Conservation (phyloP, 2,888 invertebrate species). For the Pinctada fucata region DNA sequence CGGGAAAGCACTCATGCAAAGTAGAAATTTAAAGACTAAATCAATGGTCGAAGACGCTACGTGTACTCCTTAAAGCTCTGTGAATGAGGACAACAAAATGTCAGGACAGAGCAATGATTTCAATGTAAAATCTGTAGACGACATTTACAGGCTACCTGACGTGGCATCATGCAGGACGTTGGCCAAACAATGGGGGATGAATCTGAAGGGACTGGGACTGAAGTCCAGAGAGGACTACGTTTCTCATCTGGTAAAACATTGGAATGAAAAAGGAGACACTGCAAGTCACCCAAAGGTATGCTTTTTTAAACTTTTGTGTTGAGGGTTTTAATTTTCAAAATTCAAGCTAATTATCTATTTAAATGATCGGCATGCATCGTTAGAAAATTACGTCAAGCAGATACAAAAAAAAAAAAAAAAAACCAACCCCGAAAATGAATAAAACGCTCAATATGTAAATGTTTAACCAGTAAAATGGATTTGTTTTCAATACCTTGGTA, state of each 20-base stretch:
- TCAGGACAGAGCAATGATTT: background rate
- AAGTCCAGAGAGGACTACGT: conserved; percentile 19
- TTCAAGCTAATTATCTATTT: too few species aligned
- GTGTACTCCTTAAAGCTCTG: too few species aligned
- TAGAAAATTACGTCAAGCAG: too few species aligned
- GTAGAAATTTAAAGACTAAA: too few species aligned
- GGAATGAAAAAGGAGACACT: background rate
- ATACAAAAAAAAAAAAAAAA: too few species aligned
- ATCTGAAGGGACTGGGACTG: conserved; percentile 15
- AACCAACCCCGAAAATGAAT: too few species aligned
- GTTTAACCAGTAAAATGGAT: too few species aligned
- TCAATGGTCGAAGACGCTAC: too few species aligned
- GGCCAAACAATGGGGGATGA: conserved; percentile 31
- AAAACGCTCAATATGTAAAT: too few species aligned
- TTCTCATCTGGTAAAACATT: background rate
- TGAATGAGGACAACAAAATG: background rate
- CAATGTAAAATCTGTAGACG: conserved; percentile 25
- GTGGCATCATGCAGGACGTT: conserved; percentile 20
- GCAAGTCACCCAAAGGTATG: background rate
- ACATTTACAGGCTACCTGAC: conserved; percentile 36
- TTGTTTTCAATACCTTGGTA: too few species aligned
- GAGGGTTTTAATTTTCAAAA: background rate
- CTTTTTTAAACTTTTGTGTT: background rate
- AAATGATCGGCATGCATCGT: too few species aligned
- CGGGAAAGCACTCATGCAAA: too few species aligned